phyloP scores from a whole-genome alignment of 2,888 invertebrate species.

The Mylabris sibirica region DNA sequence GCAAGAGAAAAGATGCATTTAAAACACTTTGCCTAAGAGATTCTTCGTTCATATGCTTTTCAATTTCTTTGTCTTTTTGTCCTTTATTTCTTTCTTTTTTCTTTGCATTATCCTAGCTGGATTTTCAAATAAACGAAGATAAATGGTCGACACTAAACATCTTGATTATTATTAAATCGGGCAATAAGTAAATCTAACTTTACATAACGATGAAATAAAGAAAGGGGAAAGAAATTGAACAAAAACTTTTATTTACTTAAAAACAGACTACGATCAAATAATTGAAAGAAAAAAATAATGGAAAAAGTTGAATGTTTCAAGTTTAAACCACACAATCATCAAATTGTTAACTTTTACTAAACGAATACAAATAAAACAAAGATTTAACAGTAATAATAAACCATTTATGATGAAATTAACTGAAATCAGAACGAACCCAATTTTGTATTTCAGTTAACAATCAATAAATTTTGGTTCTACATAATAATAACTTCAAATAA shows the following conservation, averaged over 20 bases:
- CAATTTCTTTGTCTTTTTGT: neutral
- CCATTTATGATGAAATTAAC: neutral
- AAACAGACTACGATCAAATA: neutral
- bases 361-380: neutral
- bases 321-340: neutral
- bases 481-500: neutral
- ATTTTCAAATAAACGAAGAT: constrained; percentile 39
- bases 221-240: neutral
- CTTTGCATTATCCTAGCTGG: no score
- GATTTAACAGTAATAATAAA: neutral
- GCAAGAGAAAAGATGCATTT: neutral
- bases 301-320: neutral
- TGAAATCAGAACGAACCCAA: constrained; percentile 6
- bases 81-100: neutral
- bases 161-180: constrained; percentile 42
- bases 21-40: neutral
- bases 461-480: neutral
- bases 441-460: constrained; percentile 2
- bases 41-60: neutral
- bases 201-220: neutral
- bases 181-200: constrained; percentile 37
- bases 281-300: neutral
- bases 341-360: neutral
- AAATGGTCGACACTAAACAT: constrained; percentile 37
- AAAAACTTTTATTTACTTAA: constrained; percentile 9